Evolutionary conservation across 2,888 invertebrate genomes (phyloP).

Genomic region (Dasypolia templi): DNA sequence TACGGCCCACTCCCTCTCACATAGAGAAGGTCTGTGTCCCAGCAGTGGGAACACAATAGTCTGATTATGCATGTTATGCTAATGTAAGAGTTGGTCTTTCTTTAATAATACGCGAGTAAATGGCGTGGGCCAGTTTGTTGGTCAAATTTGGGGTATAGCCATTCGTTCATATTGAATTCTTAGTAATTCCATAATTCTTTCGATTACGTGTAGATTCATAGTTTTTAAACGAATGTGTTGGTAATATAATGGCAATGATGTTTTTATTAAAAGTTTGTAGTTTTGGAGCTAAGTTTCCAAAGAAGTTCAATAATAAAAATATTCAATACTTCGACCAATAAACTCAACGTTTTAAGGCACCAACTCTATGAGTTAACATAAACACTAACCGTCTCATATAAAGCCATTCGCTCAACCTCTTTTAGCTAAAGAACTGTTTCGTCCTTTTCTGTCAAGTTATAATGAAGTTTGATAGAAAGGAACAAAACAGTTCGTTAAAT

Average conservation of each 20-base stretch:
- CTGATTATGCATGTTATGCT: too few relatives aligned
- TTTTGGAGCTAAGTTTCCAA: not conserved
- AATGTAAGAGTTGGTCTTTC: slow-evolving; percentile 39
- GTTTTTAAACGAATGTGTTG: slow-evolving; percentile 1
- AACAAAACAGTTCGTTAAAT: too few relatives aligned
- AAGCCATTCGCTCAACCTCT: too few relatives aligned
- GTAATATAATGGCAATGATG: not conserved
- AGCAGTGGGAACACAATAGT: too few relatives aligned
- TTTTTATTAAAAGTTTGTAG: not conserved
- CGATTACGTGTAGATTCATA: not conserved
- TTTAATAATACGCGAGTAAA: slow-evolving; percentile 56
- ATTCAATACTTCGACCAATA: not conserved
- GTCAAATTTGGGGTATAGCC: slow-evolving; percentile 27
- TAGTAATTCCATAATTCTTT: slow-evolving; percentile 15
- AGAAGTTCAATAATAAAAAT: not conserved
- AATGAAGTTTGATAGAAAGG: too few relatives aligned
- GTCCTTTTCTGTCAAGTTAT: too few relatives aligned
- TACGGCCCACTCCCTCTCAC: too few relatives aligned
- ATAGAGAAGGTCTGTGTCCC: too few relatives aligned
- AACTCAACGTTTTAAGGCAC: not conserved
- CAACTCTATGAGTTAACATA: not conserved
- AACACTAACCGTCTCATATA: too few relatives aligned
- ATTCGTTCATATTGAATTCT: slow-evolving; percentile 44
- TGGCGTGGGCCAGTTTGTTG: slow-evolving; percentile 56
- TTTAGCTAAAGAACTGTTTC: too few relatives aligned